These are phyloP conservation scores for Hiodon tergisus DNA, from an alignment of 2,113 vertebrate genomes.

Conservation along the genomic window DNA sequence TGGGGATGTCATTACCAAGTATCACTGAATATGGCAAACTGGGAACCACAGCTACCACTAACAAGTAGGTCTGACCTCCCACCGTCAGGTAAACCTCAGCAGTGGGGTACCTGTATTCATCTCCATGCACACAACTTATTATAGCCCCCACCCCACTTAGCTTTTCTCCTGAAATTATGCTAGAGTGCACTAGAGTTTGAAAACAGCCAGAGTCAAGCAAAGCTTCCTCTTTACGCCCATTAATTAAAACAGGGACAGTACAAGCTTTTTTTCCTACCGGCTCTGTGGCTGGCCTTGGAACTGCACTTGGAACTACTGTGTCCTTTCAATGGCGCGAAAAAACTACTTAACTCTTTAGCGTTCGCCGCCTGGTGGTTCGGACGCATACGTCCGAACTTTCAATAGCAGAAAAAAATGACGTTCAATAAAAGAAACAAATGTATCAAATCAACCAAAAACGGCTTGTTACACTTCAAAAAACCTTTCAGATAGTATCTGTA, in stretches of 20 bases:
- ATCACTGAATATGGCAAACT: constrained; percentile 10
- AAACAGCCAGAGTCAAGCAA: constrained; percentile 9
- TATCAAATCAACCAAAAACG: too few relatives aligned
- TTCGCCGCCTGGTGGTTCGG: too few relatives aligned
- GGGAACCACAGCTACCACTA: not conserved
- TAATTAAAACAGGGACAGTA: too few relatives aligned
- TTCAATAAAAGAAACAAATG: too few relatives aligned
- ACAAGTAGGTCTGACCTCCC: constrained; percentile 10
- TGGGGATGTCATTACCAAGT: not conserved
- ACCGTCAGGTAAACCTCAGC: constrained; percentile 17
- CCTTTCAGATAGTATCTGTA: too few relatives aligned
- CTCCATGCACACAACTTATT: constrained; percentile 21
- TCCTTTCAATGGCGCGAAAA: too few relatives aligned
- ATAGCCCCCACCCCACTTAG: not conserved
- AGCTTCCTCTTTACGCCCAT: not conserved
- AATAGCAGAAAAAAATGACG: too few relatives aligned
- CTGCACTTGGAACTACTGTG: too few relatives aligned
- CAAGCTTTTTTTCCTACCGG: not conserved
- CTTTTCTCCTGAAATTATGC: constrained; percentile 4
- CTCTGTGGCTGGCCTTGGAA: not conserved
- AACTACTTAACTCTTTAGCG: too few relatives aligned
- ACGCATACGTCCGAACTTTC: too few relatives aligned
- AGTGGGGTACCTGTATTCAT: constrained; percentile 11
- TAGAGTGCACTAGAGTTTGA: constrained; percentile 20
- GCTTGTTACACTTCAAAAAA: too few relatives aligned